These are phyloP conservation scores for Conomelus anceps DNA, from an alignment of 2,888 invertebrate species.

Conservation along the genomic window DNA sequence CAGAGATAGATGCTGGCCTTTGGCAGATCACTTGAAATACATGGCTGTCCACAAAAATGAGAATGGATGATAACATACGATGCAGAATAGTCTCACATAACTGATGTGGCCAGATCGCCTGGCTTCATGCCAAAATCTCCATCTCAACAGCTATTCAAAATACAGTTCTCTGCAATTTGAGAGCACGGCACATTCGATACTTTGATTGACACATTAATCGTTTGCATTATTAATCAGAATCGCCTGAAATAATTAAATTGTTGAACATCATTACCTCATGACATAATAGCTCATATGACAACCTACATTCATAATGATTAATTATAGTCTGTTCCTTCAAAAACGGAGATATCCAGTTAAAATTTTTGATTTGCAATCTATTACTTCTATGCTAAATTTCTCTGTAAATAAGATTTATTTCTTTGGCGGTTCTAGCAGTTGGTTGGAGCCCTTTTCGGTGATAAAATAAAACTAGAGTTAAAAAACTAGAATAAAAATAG, in stretches of 20 bases:
- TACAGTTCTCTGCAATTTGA: background rate
- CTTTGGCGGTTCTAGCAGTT: too few species aligned
- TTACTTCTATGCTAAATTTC: too few species aligned
- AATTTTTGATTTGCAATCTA: too few species aligned
- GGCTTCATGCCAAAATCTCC: background rate
- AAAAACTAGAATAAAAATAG: too few species aligned
- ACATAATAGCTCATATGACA: background rate
- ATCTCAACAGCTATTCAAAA: background rate
- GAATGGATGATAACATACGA: background rate
- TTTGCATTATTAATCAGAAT: background rate
- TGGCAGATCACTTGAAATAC: background rate
- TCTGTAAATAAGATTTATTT: too few species aligned
- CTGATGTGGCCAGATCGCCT: background rate
- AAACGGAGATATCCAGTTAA: too few species aligned
- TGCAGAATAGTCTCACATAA: background rate
- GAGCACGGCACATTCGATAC: background rate
- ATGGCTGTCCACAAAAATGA: background rate
- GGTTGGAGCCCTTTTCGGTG: too few species aligned
- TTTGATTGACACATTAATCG: background rate
- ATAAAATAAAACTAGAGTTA: too few species aligned
- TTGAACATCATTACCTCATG: background rate
- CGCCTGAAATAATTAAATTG: background rate
- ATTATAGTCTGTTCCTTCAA: too few species aligned
- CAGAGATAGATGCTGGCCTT: background rate
- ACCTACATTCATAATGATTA: too few species aligned